These are phyloP conservation scores for Fragum whitleyi DNA, from an alignment of 2,888 invertebrate genomes.

Conservation along the genomic window DNA sequence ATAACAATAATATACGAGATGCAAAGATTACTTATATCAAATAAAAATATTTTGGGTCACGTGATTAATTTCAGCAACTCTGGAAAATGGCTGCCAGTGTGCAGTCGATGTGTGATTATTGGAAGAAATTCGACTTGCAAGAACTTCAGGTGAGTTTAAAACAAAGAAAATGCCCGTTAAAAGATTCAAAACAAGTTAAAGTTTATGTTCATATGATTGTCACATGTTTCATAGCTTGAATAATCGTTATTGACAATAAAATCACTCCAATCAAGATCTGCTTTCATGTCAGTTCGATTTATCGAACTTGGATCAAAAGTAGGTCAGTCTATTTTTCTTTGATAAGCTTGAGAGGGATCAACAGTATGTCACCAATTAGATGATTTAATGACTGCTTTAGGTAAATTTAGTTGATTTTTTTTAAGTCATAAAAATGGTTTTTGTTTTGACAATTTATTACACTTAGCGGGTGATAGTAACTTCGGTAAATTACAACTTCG, in stretches of 20 bases:
- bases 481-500: too few species aligned
- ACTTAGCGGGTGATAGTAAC: too few species aligned
- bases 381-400: too few species aligned
- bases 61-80: conserved; percentile 83
- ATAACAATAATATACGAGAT: too few species aligned
- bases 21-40: too few species aligned
- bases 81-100: conserved; percentile 86
- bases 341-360: not conserved
- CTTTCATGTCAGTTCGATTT: conserved; percentile 23
- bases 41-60: conserved; percentile 72
- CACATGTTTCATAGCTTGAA: not conserved
- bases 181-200: not conserved
- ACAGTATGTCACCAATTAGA: too few species aligned
- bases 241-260: not conserved
- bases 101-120: conserved; percentile 86
- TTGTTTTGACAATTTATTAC: too few species aligned
- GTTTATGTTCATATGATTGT: not conserved
- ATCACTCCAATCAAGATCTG: not conserved
- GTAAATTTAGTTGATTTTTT: too few species aligned
- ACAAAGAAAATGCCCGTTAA: not conserved
- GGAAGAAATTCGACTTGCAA: conserved; percentile 86
- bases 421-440: too few species aligned
- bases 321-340: conserved; percentile 7
- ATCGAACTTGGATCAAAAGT: conserved; percentile 22
- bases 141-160: conserved; percentile 84